Conservation (phyloP, 2,888 invertebrate genomes). For the Entomobrya multifasciata region DNA sequence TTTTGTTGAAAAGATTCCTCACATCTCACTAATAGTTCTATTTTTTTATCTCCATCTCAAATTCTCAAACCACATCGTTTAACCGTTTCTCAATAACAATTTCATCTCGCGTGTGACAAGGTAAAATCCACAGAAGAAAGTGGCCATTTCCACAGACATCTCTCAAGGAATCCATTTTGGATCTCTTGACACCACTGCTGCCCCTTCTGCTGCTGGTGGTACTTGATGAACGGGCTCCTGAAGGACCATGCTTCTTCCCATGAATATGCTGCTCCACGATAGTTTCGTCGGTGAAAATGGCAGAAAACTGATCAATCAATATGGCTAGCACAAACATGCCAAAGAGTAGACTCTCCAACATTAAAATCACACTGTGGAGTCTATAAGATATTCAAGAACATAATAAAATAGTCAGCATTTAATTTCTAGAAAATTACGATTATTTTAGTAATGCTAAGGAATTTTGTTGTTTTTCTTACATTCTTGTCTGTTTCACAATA, state of each 20-base stretch:
- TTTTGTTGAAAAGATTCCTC: too few relatives aligned
- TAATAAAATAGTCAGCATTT: too few relatives aligned
- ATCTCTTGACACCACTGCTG: constrained; percentile 82
- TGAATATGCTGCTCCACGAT: constrained; percentile 85
- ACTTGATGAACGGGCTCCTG: too few relatives aligned
- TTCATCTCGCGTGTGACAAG: constrained; percentile 83
- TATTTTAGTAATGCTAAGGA: too few relatives aligned
- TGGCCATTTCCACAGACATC: constrained; percentile 91
- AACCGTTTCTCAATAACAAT: constrained; percentile 53
- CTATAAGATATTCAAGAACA: too few relatives aligned
- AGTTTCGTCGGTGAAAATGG: constrained; percentile 92
- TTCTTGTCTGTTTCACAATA: constrained; percentile 87
- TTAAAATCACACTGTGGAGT: constrained; percentile 90
- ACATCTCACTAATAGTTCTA: too few relatives aligned
- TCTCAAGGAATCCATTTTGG: constrained; percentile 85
- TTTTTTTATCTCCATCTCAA: too few relatives aligned
- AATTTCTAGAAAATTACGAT: too few relatives aligned
- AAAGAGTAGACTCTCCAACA: constrained; percentile 91
- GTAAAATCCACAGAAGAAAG: constrained; percentile 87
- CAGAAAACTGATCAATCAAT: constrained; percentile 91
- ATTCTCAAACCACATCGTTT: constrained; percentile 58
- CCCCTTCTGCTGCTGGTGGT: constrained; percentile 34
- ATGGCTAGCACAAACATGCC: constrained; percentile 94
- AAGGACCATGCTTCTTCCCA: constrained; percentile 82
- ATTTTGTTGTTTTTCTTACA: too few relatives aligned